phyloP scores from a whole-genome alignment of 1,140 invertebrate genomes.

The Ptiloglossa arizonensis region DNA sequence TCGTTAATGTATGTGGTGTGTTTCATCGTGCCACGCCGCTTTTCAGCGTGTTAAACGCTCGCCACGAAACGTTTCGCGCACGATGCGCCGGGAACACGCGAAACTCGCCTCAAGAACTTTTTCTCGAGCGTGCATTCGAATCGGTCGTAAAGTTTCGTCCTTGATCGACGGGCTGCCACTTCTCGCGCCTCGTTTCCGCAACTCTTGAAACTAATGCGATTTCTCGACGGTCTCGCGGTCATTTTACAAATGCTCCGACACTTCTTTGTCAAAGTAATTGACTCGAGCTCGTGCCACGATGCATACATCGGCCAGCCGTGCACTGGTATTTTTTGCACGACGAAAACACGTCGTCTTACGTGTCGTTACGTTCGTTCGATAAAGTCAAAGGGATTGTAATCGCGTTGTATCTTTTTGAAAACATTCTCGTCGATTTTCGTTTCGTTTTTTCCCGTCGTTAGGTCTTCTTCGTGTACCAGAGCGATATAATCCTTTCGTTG shows the following conservation, averaged over 20 bases:
- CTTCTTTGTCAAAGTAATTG: not conserved
- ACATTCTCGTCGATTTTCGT: no score
- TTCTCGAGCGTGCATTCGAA: constrained; percentile 18
- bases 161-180: constrained; percentile 3
- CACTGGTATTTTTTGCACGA: no score
- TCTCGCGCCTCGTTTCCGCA: not conserved
- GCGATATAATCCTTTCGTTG: no score
- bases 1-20: constrained; percentile 15
- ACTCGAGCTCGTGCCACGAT: not conserved
- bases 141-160: not conserved
- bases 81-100: constrained; percentile 56
- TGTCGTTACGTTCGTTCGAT: no score
- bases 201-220: not conserved
- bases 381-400: no score
- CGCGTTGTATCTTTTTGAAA: no score
- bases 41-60: constrained; percentile 41
- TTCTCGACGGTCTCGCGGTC: no score
- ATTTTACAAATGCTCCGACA: not conserved
- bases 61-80: constrained; percentile 33
- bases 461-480: no score
- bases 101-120: constrained; percentile 47
- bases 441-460: no score
- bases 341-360: no score
- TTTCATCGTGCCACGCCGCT: not conserved
- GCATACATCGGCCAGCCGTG: no score